Evolutionary conservation across 2,113 vertebrate genomes (phyloP).

Genomic region (Gavia stellata): DNA sequence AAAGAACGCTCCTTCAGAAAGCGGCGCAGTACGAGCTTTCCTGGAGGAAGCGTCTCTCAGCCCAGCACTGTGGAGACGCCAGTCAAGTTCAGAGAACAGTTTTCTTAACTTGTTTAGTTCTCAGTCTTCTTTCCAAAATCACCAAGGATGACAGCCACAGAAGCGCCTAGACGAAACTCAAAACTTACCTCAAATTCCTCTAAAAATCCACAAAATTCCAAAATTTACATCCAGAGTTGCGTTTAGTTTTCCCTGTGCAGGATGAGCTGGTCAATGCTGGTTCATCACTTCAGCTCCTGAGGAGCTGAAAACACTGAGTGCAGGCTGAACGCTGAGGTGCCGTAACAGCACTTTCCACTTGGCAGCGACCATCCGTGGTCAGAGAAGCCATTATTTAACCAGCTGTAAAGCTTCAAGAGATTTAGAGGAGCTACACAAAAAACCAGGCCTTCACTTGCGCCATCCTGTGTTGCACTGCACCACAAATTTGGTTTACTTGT

Average conservation of each 20-base stretch:
- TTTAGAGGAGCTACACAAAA: neutral
- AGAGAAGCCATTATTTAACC: neutral
- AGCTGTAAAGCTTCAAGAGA: neutral
- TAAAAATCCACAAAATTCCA: neutral
- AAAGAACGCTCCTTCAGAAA: neutral
- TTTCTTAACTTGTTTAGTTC: neutral
- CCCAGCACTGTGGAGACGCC: fast-evolving
- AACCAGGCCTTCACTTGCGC: neutral
- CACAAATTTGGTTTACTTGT: neutral
- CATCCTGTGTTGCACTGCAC: neutral
- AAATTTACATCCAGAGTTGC: neutral
- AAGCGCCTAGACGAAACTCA: neutral
- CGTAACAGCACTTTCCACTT: fast-evolving
- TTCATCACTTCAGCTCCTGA: neutral
- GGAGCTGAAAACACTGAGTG: neutral
- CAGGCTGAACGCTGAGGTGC: neutral
- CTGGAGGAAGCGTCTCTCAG: neutral
- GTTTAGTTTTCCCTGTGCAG: neutral
- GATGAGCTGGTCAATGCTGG: neutral
- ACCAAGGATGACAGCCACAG: neutral
- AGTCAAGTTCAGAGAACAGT: neutral
- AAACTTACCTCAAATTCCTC: neutral
- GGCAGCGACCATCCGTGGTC: neutral
- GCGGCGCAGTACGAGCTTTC: fast-evolving
- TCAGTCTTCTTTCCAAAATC: neutral